Conservation (phyloP, 2,888 invertebrate species). For the Drosophila tanythrix region DNA sequence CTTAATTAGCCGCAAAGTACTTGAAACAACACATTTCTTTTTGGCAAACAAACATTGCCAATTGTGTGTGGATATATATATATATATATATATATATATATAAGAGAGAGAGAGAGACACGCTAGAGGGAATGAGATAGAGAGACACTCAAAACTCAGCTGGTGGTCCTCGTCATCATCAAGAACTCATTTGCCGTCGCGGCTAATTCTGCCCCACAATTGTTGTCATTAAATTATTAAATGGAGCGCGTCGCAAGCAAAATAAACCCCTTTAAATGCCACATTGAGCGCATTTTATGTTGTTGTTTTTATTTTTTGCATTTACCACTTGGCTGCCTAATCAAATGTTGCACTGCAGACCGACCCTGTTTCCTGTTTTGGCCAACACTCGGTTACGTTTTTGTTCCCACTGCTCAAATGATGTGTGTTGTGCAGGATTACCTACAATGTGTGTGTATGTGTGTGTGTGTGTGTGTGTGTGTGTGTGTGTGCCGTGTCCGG, state of each 20-base stretch:
- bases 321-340: slow-evolving; percentile 53
- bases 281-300: background rate
- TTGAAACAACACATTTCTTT: slow-evolving; percentile 44
- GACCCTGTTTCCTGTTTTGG: slow-evolving; percentile 38
- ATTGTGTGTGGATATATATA: slow-evolving; percentile 5
- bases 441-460: background rate
- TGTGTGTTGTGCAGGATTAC: slow-evolving; percentile 38
- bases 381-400: slow-evolving; percentile 17
- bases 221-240: slow-evolving; percentile 71
- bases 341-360: slow-evolving; percentile 45
- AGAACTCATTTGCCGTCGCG: slow-evolving; percentile 72
- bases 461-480: slow-evolving; percentile 13
- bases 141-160: slow-evolving; percentile 2
- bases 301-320: slow-evolving; percentile 2
- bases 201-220: slow-evolving; percentile 26
- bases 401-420: slow-evolving; percentile 43
- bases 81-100: no score
- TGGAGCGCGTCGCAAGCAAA: slow-evolving; percentile 46
- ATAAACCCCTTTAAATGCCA: slow-evolving; percentile 15
- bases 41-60: slow-evolving; percentile 27
- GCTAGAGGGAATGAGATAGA: no score
- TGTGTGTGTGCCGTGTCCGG: slow-evolving; percentile 30
- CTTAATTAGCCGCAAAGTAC: slow-evolving; percentile 66
- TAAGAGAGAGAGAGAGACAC: background rate
- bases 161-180: slow-evolving; percentile 57